These are phyloP conservation scores for Mesorhabditis spiculigera DNA, from an alignment of 2,888 invertebrate species.

Conservation along the genomic window DNA sequence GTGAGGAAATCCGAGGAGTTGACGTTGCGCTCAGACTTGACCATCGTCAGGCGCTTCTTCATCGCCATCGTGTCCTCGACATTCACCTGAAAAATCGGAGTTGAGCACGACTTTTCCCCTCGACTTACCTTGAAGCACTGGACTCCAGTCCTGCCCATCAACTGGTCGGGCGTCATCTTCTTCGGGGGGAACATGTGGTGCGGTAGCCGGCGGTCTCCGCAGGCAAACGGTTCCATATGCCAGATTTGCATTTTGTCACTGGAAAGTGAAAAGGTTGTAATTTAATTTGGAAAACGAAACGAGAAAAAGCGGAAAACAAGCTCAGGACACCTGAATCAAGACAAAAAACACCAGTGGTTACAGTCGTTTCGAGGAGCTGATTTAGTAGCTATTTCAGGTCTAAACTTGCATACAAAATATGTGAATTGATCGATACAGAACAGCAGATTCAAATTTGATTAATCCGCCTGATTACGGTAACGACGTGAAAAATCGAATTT, in stretches of 20 bases:
- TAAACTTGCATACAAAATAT: too few relatives aligned
- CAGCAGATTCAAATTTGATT: too few relatives aligned
- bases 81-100: slow-evolving; percentile 41
- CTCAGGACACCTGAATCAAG: too few relatives aligned
- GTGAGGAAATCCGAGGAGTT: slow-evolving; percentile 42
- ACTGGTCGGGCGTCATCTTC: slow-evolving; percentile 70
- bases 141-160: slow-evolving; percentile 74
- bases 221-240: slow-evolving; percentile 75
- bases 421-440: too few relatives aligned
- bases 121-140: slow-evolving; percentile 77
- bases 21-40: slow-evolving; percentile 44
- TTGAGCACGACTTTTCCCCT: background rate
- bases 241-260: slow-evolving; percentile 69
- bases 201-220: slow-evolving; percentile 75
- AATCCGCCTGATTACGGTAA: too few relatives aligned
- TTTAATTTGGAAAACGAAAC: too few relatives aligned
- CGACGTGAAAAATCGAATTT: too few relatives aligned
- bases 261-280: too few relatives aligned
- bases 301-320: too few relatives aligned
- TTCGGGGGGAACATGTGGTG: slow-evolving; percentile 78
- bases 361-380: too few relatives aligned
- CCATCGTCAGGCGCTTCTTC: slow-evolving; percentile 49
- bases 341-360: too few relatives aligned
- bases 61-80: slow-evolving; percentile 47
- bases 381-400: too few relatives aligned